Conservation (phyloP, 2,797 vertebrate genomes). For the Dicrostonyx torquatus region DNA sequence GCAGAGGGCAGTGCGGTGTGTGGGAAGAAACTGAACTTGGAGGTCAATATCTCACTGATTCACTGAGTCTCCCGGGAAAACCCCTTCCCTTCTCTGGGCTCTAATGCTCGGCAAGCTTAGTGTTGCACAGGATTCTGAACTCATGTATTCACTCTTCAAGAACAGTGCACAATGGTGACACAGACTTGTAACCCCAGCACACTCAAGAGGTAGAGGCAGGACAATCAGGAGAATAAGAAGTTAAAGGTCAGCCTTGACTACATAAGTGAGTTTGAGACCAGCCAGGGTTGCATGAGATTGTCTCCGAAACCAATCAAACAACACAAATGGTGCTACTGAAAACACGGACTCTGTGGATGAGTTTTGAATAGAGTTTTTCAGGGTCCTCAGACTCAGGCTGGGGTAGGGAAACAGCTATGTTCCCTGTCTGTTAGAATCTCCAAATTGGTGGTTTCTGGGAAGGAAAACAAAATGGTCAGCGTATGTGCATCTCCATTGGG, state of each 20-base stretch:
- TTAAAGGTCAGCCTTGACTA: background rate
- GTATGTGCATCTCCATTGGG: conserved; percentile 20
- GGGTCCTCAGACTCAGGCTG: background rate
- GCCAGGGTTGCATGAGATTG: background rate
- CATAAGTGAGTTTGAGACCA: background rate
- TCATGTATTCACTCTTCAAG: background rate
- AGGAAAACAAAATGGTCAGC: conserved; percentile 69
- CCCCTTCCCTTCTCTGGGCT: background rate
- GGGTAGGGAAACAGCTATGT: background rate
- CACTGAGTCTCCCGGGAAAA: background rate
- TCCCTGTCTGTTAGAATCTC: conserved; percentile 72
- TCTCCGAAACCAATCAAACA: background rate
- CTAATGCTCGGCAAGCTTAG: background rate
- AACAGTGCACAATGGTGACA: background rate
- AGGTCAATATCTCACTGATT: background rate
- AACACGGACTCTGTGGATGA: background rate
- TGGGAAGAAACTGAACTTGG: background rate
- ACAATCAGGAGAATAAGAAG: background rate
- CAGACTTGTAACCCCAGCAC: background rate
- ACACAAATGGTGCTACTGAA: background rate
- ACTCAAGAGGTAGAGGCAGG: background rate
- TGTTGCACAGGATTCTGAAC: background rate
- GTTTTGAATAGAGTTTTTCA: conserved; percentile 50
- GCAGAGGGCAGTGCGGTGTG: accelerated
- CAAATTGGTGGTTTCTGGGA: conserved; percentile 63